Evolutionary conservation across 2,113 vertebrate species (phyloP), one percentile per base, ranked within the genome.

Genomic region (Gopherus flavomarginatus): DNA sequence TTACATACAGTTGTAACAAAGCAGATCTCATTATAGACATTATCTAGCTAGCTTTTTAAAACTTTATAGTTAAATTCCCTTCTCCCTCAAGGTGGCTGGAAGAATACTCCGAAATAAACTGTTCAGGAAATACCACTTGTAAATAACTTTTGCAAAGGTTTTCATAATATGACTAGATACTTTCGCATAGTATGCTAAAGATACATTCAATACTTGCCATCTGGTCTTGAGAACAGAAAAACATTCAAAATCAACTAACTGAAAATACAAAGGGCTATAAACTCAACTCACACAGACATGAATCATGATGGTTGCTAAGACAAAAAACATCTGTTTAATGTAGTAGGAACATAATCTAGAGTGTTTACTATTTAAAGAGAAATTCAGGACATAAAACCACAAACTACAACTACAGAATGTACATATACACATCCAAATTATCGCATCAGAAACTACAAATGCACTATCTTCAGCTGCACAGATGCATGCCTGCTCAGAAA

Each of bases 341-440:
- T 38, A 38, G 65, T 21, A 72, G 65, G 27, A 62, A 62, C 27
- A 62, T 62, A 62, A 62, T 83, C 72, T 78, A 1, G 0, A 12
- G 4, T 87, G 59, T 81, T 87, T 92, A 84, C 95, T 93, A 95
- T 83, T 72, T 72, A 22, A 96, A 2, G 89, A 78, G 6, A 95
- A 50, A 88, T 75, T 38, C 84, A 95, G 96, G 24, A 47, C 42
- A 86, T 52, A 83, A 91, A 92, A 16, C 22, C 69, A n/a, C 65
- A 89, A 95, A 95, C n/a, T 69, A 38, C 81, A 97, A 93, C 2
- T 93, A 29, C 93, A 87, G 47, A 75, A 87, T 57, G 6, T 50
- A 86, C 90, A 78, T 86, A 91, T 4, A 27, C 82, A 17, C 54
- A 89, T 35, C 26, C 59, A 95, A 86, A 81, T 53, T 94, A 94